phyloP scores from a whole-genome alignment of 2,797 vertebrate genomes.

The Zalophus californianus region DNA sequence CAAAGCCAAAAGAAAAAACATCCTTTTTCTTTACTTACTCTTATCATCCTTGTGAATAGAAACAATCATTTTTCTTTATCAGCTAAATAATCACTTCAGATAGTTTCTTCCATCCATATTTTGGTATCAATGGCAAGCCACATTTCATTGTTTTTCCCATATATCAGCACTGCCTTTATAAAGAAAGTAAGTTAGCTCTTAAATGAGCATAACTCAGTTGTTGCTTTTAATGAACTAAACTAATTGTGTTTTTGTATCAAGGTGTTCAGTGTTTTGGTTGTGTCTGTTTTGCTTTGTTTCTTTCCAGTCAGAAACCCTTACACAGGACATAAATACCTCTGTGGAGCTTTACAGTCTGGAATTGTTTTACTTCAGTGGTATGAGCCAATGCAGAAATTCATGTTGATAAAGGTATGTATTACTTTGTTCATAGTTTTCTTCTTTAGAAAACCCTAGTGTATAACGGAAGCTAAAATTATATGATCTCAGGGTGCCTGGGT shows the following conservation, averaged over 20 bases:
- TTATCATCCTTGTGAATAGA: slow-evolving; percentile 4
- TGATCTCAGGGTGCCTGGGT: not conserved
- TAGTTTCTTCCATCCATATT: slow-evolving; percentile 35
- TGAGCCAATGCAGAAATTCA: slow-evolving; percentile 99
- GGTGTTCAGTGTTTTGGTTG: not conserved
- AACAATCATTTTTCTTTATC: slow-evolving; percentile 43
- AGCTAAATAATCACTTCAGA: not conserved
- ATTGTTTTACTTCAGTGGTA: slow-evolving; percentile 99
- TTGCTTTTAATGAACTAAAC: slow-evolving; percentile 37
- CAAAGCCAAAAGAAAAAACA: not conserved
- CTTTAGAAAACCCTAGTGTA: slow-evolving; percentile 17
- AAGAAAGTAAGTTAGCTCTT: slow-evolving; percentile 34
- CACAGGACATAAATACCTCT: slow-evolving; percentile 98
- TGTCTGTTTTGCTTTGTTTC: slow-evolving; percentile 21
- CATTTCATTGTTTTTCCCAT: not conserved
- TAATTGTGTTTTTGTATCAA: slow-evolving; percentile 38
- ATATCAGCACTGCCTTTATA: not conserved
- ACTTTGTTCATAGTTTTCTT: slow-evolving; percentile 13
- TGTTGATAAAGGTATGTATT: slow-evolving; percentile 97
- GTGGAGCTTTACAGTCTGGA: slow-evolving; percentile 97
- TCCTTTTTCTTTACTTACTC: not conserved
- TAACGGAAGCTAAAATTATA: slow-evolving; percentile 27
- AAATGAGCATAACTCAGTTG: not conserved
- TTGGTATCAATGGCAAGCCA: not conserved
- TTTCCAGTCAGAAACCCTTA: slow-evolving; percentile 96